phyloP scores from a whole-genome alignment of 2,797 vertebrate genomes.

The Megalops cyprinoides region DNA sequence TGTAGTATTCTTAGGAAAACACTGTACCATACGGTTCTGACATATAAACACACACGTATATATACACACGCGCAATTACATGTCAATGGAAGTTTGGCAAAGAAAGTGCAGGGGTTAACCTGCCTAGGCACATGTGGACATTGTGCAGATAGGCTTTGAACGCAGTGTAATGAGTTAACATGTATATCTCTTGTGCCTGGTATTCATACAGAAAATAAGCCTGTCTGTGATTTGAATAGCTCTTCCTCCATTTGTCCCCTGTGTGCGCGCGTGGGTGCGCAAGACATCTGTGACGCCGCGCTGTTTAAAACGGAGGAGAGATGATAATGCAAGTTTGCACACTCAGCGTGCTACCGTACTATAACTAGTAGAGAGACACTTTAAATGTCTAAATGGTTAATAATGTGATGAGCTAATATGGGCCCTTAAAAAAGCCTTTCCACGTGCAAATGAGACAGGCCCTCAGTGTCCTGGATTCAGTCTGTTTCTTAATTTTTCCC shows the following conservation, averaged over 20 bases:
- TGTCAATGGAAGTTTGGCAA: slow-evolving; percentile 13
- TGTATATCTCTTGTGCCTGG: slow-evolving; percentile 18
- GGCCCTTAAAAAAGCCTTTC: slow-evolving; percentile 83
- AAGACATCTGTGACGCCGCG: slow-evolving; percentile 62
- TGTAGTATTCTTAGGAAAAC: too few relatives aligned
- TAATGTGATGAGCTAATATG: slow-evolving; percentile 93
- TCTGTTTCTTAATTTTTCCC: slow-evolving; percentile 74
- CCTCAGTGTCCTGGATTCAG: slow-evolving; percentile 91
- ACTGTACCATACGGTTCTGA: too few relatives aligned
- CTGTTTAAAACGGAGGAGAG: slow-evolving; percentile 63
- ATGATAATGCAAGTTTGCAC: slow-evolving; percentile 89
- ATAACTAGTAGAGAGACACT: slow-evolving; percentile 85
- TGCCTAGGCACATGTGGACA: slow-evolving; percentile 11
- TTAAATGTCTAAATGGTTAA: slow-evolving; percentile 90
- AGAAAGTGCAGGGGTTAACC: slow-evolving; percentile 12
- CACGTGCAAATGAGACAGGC: slow-evolving; percentile 87
- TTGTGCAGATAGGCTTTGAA: slow-evolving; percentile 9
- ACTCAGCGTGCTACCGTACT: slow-evolving; percentile 83
- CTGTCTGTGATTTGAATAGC: slow-evolving; percentile 26
- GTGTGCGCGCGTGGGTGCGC: not conserved
- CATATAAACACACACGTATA: not conserved
- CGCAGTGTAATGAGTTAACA: slow-evolving; percentile 25
- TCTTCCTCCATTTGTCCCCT: not conserved
- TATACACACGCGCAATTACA: slow-evolving; percentile 6
- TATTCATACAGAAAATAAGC: slow-evolving; percentile 22